Base-by-base conservation (phyloP, 1,140 invertebrate species). In the Panagrolaimus sp. region DNA sequence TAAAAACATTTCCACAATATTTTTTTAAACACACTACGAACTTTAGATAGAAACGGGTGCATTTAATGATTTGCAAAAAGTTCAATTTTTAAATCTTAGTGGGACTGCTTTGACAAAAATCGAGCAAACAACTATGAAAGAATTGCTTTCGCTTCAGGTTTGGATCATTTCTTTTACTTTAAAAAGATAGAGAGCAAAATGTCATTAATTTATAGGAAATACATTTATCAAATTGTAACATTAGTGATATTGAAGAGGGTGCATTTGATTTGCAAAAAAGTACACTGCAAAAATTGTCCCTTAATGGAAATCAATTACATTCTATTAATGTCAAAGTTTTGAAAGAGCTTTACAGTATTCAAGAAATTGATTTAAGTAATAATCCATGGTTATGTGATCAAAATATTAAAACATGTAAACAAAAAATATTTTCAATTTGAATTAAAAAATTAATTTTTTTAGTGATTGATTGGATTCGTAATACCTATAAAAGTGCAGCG, bases 341-440 rank as follows among this genome's bases (percentile, higher is more conserved):
- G 1, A 57, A 57, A 57, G 20, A 20, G n/a, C 51, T 57, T 16
- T 27, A 57, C 16, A 57, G n/a, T 16, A 25, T 57, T 9, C 20
- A 57, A 57, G 20, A 57, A 20, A 57, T 76, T n/a, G 74, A 76
- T 68, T 47, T 76, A 13, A 75, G 74, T 9, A 48, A 71, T 25
- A 77, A 77, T 63, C 69, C 69, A 8, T 77, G 76, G 76, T 48
- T 76, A n/a, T 77, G 75, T 64, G 74, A 78, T 57, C 51, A 69
- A 45, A 20, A 47, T 14, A 65, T 75, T 25, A 25, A 43, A 46
- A 14, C 63, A 47, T 27, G 51, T 57, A 27, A 57, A 57, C 51
- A 13, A 25, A 9, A 57, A 27, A 11, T n/a, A 11, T 20, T 16
- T 13, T n/a, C 11, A 16, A 57, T n/a, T 57, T 11, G 51, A 57